Percentiles rank a stretch among this genome's conserved stretches.
phyloP scores from a whole-genome alignment of 2,113 vertebrate species.

The Antigone vipio region DNA sequence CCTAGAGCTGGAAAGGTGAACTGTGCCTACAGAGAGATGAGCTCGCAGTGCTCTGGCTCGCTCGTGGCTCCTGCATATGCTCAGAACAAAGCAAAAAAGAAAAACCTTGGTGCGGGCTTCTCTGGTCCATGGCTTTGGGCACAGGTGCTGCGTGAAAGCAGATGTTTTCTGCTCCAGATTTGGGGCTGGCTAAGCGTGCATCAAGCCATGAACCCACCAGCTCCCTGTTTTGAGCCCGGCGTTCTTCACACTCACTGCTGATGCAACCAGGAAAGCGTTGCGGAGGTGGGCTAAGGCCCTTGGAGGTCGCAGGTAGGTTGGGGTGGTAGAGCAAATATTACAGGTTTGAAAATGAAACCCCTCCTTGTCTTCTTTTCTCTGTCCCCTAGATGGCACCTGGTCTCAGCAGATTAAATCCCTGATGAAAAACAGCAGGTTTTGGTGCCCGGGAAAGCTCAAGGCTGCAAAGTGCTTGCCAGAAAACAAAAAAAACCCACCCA shows the following conservation, averaged over 20 bases:
- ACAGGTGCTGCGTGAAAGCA: accelerated
- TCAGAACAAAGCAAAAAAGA: not conserved
- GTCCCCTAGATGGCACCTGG: constrained; percentile 57
- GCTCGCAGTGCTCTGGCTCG: accelerated
- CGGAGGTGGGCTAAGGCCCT: accelerated
- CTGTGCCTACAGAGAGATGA: not conserved
- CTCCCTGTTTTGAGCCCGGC: accelerated
- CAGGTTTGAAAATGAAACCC: not conserved
- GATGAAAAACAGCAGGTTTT: not conserved
- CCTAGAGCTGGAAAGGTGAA: not conserved
- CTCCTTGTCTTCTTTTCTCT: not conserved
- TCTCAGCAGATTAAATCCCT: constrained; percentile 24
- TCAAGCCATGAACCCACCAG: accelerated
- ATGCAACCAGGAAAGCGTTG: accelerated
- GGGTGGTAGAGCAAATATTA: not conserved
- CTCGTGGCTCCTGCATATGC: accelerated
- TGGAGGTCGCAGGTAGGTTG: not conserved
- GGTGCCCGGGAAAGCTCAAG: not conserved
- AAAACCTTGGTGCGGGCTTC: no score
- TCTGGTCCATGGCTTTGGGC: not conserved
- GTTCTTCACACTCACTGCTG: accelerated
- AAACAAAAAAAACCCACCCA: not conserved
- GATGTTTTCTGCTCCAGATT: accelerated
- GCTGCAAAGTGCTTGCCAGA: not conserved
- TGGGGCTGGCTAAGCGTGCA: not conserved